Evolutionary conservation across 2,888 invertebrate species (phyloP).

Genomic region (Molorchus minor): DNA sequence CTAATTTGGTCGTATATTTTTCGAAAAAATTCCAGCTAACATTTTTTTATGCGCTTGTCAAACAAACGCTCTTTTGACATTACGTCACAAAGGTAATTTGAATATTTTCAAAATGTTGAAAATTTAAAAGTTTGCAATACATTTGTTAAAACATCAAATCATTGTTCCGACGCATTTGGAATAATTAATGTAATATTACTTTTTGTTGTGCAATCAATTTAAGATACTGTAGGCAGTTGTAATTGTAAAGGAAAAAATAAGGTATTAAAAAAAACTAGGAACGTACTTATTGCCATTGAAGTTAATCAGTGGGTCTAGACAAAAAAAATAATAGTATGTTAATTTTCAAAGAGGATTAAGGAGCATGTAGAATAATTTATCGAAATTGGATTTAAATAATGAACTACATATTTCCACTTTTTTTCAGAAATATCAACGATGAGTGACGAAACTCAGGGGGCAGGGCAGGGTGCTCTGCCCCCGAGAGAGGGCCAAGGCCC

Average conservation of each 20-base stretch:
- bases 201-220: conserved; percentile 21
- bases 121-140: background rate
- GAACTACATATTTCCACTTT: conserved; percentile 20
- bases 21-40: background rate
- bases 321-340: too few relatives aligned
- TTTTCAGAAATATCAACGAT: conserved; percentile 57
- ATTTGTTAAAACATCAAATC: background rate
- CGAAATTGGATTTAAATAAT: too few relatives aligned
- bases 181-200: conserved; percentile 1
- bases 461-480: conserved; percentile 63
- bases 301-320: too few relatives aligned
- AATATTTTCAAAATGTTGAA: conserved; percentile 6
- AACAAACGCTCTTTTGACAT: conserved; percentile 22
- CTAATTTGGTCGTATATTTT: background rate
- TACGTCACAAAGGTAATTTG: conserved; percentile 22
- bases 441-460: conserved; percentile 64
- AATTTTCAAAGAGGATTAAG: too few relatives aligned
- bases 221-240: too few relatives aligned
- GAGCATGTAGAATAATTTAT: too few relatives aligned
- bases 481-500: conserved; percentile 59
- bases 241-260: background rate
- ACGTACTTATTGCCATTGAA: too few relatives aligned
- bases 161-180: background rate
- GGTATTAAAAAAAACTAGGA: conserved; percentile 6
- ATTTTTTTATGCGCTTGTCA: conserved; percentile 21